Evolutionary conservation across 2,888 invertebrate species (phyloP).

Genomic region (Plagodis dolabraria): DNA sequence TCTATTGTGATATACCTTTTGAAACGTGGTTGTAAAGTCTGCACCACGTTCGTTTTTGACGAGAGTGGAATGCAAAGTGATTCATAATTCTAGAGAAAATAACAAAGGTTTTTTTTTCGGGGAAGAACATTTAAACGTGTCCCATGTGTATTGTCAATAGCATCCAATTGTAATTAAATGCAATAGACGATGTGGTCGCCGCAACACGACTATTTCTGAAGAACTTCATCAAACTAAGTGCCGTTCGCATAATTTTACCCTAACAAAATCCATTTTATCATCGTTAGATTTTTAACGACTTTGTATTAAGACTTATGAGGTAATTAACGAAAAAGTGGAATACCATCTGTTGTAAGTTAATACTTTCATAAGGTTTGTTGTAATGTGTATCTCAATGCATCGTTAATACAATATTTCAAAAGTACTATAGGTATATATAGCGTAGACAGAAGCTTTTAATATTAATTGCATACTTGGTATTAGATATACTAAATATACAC

Average conservation of each 20-base stretch:
- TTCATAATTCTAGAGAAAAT: slow-evolving; percentile 17
- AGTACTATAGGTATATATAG: background rate
- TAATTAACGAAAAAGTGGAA: slow-evolving; percentile 11
- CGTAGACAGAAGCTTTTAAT: slow-evolving; percentile 40
- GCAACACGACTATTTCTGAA: slow-evolving; percentile 4
- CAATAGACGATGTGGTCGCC: slow-evolving; percentile 1
- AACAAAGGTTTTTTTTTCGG: too few relatives aligned
- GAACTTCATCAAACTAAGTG: slow-evolving; percentile 20
- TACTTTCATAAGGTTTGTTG: slow-evolving; percentile 8
- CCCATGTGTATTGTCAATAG: background rate
- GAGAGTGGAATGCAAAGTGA: slow-evolving; percentile 8
- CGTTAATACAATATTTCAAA: too few relatives aligned
- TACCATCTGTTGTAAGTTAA: slow-evolving; percentile 7
- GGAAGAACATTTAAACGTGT: too few relatives aligned
- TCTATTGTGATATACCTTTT: slow-evolving; percentile 12
- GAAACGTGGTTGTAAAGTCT: slow-evolving; percentile 6
- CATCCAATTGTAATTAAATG: slow-evolving; percentile 1
- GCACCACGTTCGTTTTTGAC: background rate
- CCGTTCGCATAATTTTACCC: slow-evolving; percentile 10
- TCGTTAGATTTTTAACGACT: slow-evolving; percentile 24
- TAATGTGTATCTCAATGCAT: background rate
- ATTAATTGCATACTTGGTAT: slow-evolving; percentile 37
- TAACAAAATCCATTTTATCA: slow-evolving; percentile 15
- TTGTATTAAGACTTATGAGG: slow-evolving; percentile 14
- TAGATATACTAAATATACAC: slow-evolving; percentile 29